A percentile compares a stretch with the other conserved stretches of the same genome.
phyloP scores from a whole-genome alignment of 2,888 invertebrate species.

The Griposia aprilina region DNA sequence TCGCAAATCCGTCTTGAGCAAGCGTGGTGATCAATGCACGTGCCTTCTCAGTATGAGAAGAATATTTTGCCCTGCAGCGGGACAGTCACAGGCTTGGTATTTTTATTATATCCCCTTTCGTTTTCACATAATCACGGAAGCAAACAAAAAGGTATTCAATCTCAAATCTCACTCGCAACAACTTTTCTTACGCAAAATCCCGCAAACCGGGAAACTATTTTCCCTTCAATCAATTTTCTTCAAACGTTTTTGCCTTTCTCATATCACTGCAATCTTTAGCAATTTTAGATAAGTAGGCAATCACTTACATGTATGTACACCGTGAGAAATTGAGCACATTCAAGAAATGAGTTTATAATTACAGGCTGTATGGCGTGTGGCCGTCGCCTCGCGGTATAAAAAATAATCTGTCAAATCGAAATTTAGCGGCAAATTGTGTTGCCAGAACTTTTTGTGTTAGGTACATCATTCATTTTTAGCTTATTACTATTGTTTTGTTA shows the following conservation, averaged over 20 bases:
- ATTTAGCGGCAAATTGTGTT: constrained; percentile 53
- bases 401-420: constrained; percentile 66
- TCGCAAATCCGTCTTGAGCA: not conserved
- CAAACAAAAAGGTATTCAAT: not conserved
- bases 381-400: constrained; percentile 55
- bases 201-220: constrained; percentile 57
- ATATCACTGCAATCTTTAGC: constrained; percentile 56
- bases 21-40: not conserved
- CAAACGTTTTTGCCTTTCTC: constrained; percentile 37
- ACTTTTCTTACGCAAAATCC: constrained; percentile 33
- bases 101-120: not conserved
- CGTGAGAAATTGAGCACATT: constrained; percentile 67
- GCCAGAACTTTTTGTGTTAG: constrained; percentile 9
- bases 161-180: constrained; percentile 6
- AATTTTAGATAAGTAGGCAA: constrained; percentile 52
- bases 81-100: not conserved
- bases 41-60: not conserved
- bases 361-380: constrained; percentile 54
- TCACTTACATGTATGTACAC: constrained; percentile 54
- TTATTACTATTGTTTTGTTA: no score
- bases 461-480: no score
- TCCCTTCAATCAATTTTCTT: constrained; percentile 59
- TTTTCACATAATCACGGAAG: not conserved
- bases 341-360: constrained; percentile 68
- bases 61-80: not conserved